These are phyloP conservation scores for Eira barbara DNA, from an alignment of 2,113 vertebrate genomes.

Conservation along the genomic window DNA sequence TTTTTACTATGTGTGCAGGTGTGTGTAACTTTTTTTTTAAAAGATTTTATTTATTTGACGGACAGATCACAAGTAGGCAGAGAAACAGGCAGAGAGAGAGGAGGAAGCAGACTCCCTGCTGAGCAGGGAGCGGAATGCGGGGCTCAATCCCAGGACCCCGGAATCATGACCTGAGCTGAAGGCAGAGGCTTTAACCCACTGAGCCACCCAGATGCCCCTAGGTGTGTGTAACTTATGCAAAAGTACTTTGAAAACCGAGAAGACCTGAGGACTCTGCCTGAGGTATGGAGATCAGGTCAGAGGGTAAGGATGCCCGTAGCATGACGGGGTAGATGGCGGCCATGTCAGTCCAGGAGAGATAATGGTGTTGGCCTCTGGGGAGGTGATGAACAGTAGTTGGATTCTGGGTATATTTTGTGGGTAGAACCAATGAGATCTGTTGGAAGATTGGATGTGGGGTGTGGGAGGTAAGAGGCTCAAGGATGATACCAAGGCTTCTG, in stretches of 20 bases:
- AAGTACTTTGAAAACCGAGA: not conserved
- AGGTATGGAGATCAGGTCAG: not conserved
- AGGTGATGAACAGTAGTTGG: not conserved
- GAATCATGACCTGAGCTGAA: too few species aligned
- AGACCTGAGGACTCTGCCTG: not conserved
- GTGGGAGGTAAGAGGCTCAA: not conserved
- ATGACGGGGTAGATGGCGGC: not conserved
- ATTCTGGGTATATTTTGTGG: not conserved
- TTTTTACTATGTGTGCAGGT: not conserved
- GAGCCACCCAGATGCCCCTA: not conserved
- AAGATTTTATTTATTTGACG: too few species aligned
- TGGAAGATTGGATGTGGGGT: not conserved
- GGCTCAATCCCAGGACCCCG: too few species aligned
- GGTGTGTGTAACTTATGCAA: not conserved
- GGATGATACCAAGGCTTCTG: not conserved
- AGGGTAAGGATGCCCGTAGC: fast-evolving
- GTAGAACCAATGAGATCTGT: not conserved
- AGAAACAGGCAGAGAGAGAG: too few species aligned
- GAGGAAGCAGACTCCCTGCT: too few species aligned
- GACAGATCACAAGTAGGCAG: too few species aligned
- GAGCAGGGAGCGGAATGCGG: too few species aligned
- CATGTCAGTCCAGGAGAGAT: too few species aligned
- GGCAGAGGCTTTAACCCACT: too few species aligned
- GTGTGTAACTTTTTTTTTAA: not conserved
- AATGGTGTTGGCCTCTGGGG: not conserved